Base-by-base conservation (phyloP, 2,888 invertebrate species). In the Lysandra coridon region DNA sequence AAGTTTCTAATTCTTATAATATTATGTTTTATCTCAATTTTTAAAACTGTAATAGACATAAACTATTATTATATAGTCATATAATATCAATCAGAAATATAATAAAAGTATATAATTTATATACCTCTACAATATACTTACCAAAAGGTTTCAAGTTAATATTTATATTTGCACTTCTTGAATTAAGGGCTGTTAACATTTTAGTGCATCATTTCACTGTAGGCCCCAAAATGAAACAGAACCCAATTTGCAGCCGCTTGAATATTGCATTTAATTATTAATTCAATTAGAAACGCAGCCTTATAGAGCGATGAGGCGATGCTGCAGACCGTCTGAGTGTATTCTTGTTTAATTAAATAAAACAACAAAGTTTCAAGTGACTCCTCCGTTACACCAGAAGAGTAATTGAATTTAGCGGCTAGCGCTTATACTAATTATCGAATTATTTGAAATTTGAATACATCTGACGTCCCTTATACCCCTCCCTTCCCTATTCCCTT, bases 311-410 rank as follows among this genome's bases (percentile, higher is more conserved):
- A 76, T 81, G 79, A 79, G 85, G 79, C 78, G 80, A 83, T 82
- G 83, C 85, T 83, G 84, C 84, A 84, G 85, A 86, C 85, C 83
- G 82, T 82, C 83, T 83, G 85, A 85, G 84, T 84, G 85, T 86
- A 84, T 85, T 84, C 83, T 83, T 83, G 84, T 81, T 86, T 87
- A 86, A 88, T 89, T 90, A 90, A 90, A 90, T 88, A 89, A 88
- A 88, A 87, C 88, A 86, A 88, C 88, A 87, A 90, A 90, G 87
- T 90, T 89, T 85, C 83, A 82, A 87, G 84, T 84, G 85, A 86
- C 84, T 86, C 83, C 83, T 83, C 85, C 82, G 82, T 86, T 85
- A 84, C 85, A 84, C 80, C 82, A 79, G 82, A 69, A 80, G 49
- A 80, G 81, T 87, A 87, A 88, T 88, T 85, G 85, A 84, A 85